Base-by-base conservation (phyloP, 1,140 invertebrate species). In the Diachasmimorpha longicaudata region DNA sequence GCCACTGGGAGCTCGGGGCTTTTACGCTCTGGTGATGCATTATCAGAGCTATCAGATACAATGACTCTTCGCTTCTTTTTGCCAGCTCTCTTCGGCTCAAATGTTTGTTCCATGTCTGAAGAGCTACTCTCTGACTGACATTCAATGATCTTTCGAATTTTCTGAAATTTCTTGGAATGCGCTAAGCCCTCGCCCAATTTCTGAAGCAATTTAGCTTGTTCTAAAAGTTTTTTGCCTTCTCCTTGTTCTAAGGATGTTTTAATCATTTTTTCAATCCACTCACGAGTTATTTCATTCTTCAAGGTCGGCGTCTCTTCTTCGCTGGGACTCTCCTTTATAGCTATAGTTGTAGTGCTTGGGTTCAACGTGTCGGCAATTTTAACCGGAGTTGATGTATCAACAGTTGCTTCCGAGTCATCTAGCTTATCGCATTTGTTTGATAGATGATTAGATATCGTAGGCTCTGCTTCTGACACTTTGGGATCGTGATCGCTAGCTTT, bases 11-110 rank as follows among this genome's bases (percentile, higher is more conserved):
- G 2, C n/a, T 52, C 48, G 14, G 16, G 48, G 19, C 9, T 52
- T 52, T 52, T 52, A 14, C 48, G 48, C 14, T 52, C 21, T 88
- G 85, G 11, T 85, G 83, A 1, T 19, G 86, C 86, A n/a, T 86
- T 84, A 0, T 88, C 86, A 2, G 85, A 87, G 71, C 84, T 87
- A 3, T 88, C 85, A 0, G 87, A 86, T 11, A 80, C 71, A 14
- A 86, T 85, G 0, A 84, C 72, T 11, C 80, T 79, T 67, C 82
- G 82, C 58, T 84, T 87, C 5, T 83, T 84, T 52, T 70, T 48
- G 14, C 55, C 52, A 0, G 16, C 6, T 75, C 82, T 87, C 39
- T 84, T 85, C 11, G 67, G 68, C 14, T 81, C 82, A 6, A 71
- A 13, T 9, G 25, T 19, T 55, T 81, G 76, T 16, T 81, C 79